phyloP scores from a whole-genome alignment of 1,140 invertebrate genomes.

The Tetragonula clypearis region DNA sequence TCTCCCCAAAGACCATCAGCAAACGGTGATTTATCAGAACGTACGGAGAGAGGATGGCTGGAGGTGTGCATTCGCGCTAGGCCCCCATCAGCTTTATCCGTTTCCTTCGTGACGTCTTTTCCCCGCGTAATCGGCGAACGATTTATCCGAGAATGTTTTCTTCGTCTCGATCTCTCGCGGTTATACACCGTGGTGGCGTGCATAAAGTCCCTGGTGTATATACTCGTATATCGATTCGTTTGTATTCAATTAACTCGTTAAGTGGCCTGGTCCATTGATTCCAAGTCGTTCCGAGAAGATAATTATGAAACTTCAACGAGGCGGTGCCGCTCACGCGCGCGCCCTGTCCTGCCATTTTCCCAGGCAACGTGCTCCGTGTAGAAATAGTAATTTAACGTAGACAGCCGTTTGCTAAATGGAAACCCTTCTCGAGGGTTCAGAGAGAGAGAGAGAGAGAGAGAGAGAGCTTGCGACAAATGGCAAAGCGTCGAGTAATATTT shows the following conservation, averaged over 20 bases:
- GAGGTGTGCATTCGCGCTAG: constrained; percentile 5
- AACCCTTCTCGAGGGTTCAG: neutral
- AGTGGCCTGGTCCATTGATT: constrained; percentile 9
- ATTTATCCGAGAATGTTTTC: neutral
- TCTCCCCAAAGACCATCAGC: constrained; percentile 20
- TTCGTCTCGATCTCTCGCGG: neutral
- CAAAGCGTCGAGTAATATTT: neutral
- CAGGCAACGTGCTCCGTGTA: neutral
- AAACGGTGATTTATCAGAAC: constrained; percentile 70
- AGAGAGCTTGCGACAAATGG: neutral
- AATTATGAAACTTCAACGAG: constrained; percentile 17
- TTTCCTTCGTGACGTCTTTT: neutral
- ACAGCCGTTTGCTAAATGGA: neutral
- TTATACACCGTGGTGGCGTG: too few species aligned
- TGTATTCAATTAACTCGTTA: constrained; percentile 26
- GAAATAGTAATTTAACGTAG: neutral
- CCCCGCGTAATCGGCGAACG: constrained; percentile 10
- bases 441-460: too few species aligned
- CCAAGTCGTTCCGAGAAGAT: neutral
- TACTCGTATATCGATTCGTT: neutral
- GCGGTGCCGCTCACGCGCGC: neutral
- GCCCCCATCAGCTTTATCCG: neutral
- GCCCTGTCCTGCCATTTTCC: too few species aligned
- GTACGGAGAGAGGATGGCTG: neutral
- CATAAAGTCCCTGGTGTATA: neutral